Evolutionary conservation across 2,797 vertebrate species (phyloP), one percentile per base, ranked within the genome.

Genomic region (Cyclura pinguis): DNA sequence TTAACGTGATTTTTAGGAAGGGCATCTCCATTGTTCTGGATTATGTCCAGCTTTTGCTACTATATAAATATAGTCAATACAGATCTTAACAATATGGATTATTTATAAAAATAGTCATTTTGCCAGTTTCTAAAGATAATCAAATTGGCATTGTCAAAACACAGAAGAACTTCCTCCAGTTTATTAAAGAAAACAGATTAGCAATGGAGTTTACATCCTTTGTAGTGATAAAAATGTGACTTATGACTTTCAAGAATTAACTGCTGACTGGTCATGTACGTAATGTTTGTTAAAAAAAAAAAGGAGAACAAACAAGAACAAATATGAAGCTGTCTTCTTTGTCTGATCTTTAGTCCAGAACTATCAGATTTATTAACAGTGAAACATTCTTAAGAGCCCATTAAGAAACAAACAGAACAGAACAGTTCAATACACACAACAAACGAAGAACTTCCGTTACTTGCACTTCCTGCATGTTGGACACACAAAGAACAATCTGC

Each of bases 291-390:
- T 14, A 12, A 88, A 88, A 78, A 85, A 78, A 85, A 10, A 64
- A n/a, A 57, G 52, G 74, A 80, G 74, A 80, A 89, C 27, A 8
- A 38, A 55, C 20, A 72, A 47, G 57, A 57, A n/a, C 27, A 29
- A 89, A 78, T 38, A 73, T 72, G 82, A 55, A 81, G 57, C 57
- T 87, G 59, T 80, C 42, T 12, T 82, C 73, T 88, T 32, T 86
- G 38, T 67, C 72, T 91, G 88, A 91, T 86, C 59, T 64, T 74
- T 50, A 78, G 52, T 80, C 81, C 85, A 89, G 69, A 9, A 78
- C n/a, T 87, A 91, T 83, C 86, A 90, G 85, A 85, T 64, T 72
- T 89, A 73, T 84, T 52, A 85, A 82, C 76, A 90, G 84, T 80
- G 78, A 91, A 89, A 72, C 42, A 82, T 84, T 90, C 67, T 50